A percentile compares a stretch with the other conserved stretches of the same genome.
Conservation (phyloP, 2,888 invertebrate species). For the Cryptosula pallasiana region DNA sequence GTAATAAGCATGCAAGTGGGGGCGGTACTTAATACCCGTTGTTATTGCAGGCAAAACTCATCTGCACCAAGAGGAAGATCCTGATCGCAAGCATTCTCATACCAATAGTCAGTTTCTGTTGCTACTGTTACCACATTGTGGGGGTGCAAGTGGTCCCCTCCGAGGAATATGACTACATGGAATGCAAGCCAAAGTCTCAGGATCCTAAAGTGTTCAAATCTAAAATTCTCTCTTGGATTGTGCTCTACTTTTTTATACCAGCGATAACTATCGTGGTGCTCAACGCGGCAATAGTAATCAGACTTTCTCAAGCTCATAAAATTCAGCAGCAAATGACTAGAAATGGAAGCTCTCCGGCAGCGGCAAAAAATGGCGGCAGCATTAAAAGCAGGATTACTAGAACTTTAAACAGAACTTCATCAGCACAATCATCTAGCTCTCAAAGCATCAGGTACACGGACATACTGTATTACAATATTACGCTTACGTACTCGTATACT, state of each 20-base stretch:
- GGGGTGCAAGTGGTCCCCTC: neutral
- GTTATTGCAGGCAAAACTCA: slow-evolving; percentile 13
- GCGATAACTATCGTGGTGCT: slow-evolving; percentile 5
- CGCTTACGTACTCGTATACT: no score
- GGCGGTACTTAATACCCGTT: no score
- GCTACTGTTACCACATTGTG: neutral
- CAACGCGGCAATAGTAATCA: neutral
- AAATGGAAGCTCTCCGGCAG: neutral
- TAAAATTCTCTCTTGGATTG: neutral
- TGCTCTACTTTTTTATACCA: slow-evolving; percentile 18
- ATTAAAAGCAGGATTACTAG: neutral
- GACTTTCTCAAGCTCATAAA: neutral
- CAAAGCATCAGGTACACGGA: neutral
- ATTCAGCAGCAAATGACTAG: neutral
- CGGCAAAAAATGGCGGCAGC: neutral
- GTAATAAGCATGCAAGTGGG: no score
- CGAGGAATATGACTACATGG: neutral
- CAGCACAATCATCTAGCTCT: neutral
- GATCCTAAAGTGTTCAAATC: neutral
- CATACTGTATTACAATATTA: no score
- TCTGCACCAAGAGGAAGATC: slow-evolving; percentile 13
- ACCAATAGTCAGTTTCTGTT: neutral
- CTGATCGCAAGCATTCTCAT: neutral
- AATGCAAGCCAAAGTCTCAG: neutral
- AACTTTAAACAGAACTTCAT: neutral